Evolutionary conservation across 2,797 vertebrate genomes (phyloP), one percentile per base, ranked within the genome.

Genomic region (Diplodus puntazzo): DNA sequence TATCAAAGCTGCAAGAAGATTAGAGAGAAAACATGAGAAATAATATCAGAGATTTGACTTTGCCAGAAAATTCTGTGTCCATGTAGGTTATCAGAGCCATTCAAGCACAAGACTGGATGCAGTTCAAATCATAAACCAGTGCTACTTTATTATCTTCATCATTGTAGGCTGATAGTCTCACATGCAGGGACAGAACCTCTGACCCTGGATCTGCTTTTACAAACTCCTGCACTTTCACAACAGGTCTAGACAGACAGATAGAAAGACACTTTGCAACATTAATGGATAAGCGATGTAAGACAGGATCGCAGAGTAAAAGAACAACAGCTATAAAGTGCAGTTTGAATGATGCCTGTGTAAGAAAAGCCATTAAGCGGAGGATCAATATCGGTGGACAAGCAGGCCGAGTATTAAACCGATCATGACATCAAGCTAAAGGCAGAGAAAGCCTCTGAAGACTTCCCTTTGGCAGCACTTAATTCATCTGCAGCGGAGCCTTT

Each of bases 381-480:
- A 85, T 94, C 91, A 84, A 93, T 91, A 90, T 50, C 7, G 63
- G 88, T 85, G 83, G 89, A 92, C 85, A 85, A 87, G 88, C 59
- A 85, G 79, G 23, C 79, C 14, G 73, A 83, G 88, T 91, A 86
- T 89, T 90, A 90, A 91, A 92, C 66, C 80, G 82, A 91, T 91
- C 85, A 87, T 87, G 90, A 92, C 90, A 91, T 92, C 83, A 81
- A 72, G 79, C 85, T 84, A 76, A 87, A 87, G 88, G 83, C 85
- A 87, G 73, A 73, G 60, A 83, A 9, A 30, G 74, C 77, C 82
- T 81, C 84, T 50, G 67, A 83, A 84, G 90, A 79, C 86, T 88
- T 92, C 82, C 75, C 71, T 80, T 88, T 91, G 88, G 84, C 90
- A 92, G 87, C 78, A 58, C 73, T 84, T 86, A 85, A 85, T 88